Evolutionary conservation across 1,140 invertebrate genomes (phyloP).

Genomic region (Pseudobourletiella spinata): DNA sequence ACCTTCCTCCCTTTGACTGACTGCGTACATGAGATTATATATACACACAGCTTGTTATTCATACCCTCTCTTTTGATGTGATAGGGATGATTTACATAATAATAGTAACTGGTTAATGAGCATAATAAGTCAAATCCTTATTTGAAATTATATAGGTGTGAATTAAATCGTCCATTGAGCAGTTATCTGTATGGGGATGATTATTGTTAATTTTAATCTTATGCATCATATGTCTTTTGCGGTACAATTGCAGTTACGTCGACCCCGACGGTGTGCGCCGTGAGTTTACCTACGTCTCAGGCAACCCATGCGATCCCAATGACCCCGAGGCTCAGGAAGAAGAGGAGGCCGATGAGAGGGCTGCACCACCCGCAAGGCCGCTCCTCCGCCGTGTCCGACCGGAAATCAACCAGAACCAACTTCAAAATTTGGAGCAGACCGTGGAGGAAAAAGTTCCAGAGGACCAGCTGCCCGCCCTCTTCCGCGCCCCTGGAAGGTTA

Average conservation of each 20-base stretch:
- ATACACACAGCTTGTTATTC: no score
- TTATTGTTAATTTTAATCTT: no score
- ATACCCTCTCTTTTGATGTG: no score
- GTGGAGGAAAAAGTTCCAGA: conserved; percentile 31
- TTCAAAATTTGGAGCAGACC: conserved; percentile 33
- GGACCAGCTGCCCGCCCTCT: conserved; percentile 21
- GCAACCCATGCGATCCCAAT: conserved; percentile 70
- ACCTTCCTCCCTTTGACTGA: no score
- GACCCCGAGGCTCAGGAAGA: conserved; percentile 45
- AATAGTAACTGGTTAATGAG: no score
- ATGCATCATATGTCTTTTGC: no score
- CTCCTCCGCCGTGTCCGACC: conserved; percentile 39
- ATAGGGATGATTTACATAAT: no score
- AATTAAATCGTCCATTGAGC: no score
- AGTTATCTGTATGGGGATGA: no score
- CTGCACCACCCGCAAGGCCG: conserved; percentile 54
- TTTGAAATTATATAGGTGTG: no score
- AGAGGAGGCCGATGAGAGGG: conserved; percentile 49
- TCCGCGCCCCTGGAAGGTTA: conserved; percentile 25
- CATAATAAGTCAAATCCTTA: no score
- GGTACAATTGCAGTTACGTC: conserved; percentile 55
- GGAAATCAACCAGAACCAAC: conserved; percentile 17
- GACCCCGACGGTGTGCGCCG: conserved; percentile 78
- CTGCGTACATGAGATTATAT: no score
- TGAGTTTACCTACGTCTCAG: conserved; percentile 81